Percentiles rank a stretch among this genome's conserved stretches.
These are phyloP conservation scores for Aurelia sp. DNA, from an alignment of 30 jellyfish, hydroid and myxozoan genomes.

Conservation along the genomic window DNA sequence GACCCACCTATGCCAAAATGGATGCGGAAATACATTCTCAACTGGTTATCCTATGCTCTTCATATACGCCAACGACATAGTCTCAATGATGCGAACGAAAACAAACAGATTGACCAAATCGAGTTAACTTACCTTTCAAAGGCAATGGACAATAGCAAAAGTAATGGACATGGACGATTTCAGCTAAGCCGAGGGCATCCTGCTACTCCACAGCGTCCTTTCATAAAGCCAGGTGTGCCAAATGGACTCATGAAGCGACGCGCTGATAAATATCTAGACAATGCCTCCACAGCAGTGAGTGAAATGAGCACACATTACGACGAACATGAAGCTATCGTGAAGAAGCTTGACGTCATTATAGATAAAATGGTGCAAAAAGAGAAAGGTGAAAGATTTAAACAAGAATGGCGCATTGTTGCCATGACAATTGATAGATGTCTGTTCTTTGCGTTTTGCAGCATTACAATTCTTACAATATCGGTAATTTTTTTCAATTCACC, in stretches of 20 bases:
- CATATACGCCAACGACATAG: conserved; percentile 26
- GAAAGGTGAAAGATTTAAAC: conserved; percentile 48
- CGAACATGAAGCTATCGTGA: conserved; percentile 37
- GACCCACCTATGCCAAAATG: conserved; percentile 83
- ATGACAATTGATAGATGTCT: conserved; percentile 83
- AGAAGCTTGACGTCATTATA: conserved; percentile 58
- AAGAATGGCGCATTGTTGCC: conserved; percentile 91
- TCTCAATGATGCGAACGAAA: neutral
- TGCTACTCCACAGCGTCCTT: neutral
- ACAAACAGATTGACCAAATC: conserved; percentile 2
- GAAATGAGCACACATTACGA: neutral
- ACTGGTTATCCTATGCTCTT: conserved; percentile 61
- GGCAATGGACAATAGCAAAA: neutral
- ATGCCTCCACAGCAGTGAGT: conserved; percentile 24
- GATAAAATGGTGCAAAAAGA: conserved; percentile 63
- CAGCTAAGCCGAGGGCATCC: conserved; percentile 3
- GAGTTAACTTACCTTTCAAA: conserved; percentile 43
- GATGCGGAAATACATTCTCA: conserved; percentile 69
- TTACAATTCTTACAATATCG: conserved; percentile 39
- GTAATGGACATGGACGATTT: conserved; percentile 28
- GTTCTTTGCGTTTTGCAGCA: conserved; percentile 40
- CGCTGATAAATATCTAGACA: conserved; percentile 14
- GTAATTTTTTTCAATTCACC: conserved; percentile 69
- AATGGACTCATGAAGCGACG: conserved; percentile 52
- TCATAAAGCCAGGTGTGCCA: neutral